phyloP scores from a whole-genome alignment of 2,888 invertebrate species.

The Ceraclea dissimilis region DNA sequence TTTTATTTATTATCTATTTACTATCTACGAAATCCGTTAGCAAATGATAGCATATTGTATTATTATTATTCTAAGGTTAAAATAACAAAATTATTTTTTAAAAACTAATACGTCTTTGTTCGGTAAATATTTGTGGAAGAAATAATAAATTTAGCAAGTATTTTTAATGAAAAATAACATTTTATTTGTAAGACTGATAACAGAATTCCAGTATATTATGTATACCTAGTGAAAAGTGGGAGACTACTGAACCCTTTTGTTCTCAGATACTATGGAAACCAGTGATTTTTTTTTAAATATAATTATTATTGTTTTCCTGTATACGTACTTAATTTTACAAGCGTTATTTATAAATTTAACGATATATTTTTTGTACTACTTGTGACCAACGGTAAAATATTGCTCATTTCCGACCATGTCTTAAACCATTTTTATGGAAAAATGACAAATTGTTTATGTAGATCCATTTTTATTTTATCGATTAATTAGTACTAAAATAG shows the following conservation, averaged over 20 bases:
- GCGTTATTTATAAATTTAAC: neutral
- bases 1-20: slow-evolving; percentile 21
- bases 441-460: no score
- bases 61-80: no score
- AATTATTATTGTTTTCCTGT: slow-evolving; percentile 13
- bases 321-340: slow-evolving; percentile 25
- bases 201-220: neutral
- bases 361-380: no score
- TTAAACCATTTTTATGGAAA: no score
- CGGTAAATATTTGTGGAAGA: no score
- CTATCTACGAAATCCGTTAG: slow-evolving; percentile 11
- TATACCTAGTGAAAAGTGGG: neutral
- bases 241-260: no score
- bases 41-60: neutral
- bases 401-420: no score
- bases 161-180: neutral
- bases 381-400: no score
- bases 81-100: no score
- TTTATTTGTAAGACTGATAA: slow-evolving; percentile 3
- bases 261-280: neutral
- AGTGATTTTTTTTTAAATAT: neutral
- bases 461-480: no score
- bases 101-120: no score
- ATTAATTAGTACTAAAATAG: no score
- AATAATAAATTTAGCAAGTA: neutral